Percentiles rank a stretch among this genome's conserved stretches.
phyloP scores from a whole-genome alignment of 2,113 vertebrate species.

The Bothrops jararaca region DNA sequence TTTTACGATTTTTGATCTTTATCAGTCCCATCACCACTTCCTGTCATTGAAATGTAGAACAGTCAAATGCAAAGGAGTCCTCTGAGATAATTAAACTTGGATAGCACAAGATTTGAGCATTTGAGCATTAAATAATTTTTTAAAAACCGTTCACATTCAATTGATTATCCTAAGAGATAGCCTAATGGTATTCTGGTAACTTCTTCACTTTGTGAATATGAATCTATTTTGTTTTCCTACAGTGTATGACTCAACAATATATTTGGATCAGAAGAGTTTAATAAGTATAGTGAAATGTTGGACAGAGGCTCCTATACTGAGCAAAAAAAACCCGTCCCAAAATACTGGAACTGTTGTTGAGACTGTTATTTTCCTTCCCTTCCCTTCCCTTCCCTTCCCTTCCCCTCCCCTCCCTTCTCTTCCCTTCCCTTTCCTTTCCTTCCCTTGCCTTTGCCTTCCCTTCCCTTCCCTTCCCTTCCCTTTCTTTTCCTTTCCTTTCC shows the following conservation, averaged over 20 bases:
- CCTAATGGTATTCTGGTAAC: not conserved
- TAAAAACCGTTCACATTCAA: not conserved
- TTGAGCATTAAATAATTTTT: not conserved
- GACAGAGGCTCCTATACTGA: not conserved
- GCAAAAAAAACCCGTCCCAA: not conserved
- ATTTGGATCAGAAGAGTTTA: not conserved
- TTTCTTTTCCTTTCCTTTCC: too few relatives aligned
- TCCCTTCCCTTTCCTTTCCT: too few relatives aligned
- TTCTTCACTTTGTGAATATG: not conserved
- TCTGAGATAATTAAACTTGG: not conserved
- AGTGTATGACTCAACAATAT: not conserved
- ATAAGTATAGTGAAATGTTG: slow-evolving; percentile 6
- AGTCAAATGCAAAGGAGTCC: not conserved
- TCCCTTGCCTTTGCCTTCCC: too few relatives aligned
- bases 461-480: too few relatives aligned
- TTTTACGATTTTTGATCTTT: not conserved
- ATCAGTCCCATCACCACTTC: not conserved
- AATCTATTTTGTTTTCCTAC: not conserved
- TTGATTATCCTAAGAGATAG: not conserved
- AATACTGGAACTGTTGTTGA: slow-evolving; percentile 25
- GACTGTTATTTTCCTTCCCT: not conserved
- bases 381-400: not conserved
- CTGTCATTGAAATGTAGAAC: not conserved
- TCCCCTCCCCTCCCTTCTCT: too few relatives aligned
- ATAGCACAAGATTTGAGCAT: not conserved